Conservation (phyloP, 2,888 invertebrate genomes). For the Conus canariensis region DNA sequence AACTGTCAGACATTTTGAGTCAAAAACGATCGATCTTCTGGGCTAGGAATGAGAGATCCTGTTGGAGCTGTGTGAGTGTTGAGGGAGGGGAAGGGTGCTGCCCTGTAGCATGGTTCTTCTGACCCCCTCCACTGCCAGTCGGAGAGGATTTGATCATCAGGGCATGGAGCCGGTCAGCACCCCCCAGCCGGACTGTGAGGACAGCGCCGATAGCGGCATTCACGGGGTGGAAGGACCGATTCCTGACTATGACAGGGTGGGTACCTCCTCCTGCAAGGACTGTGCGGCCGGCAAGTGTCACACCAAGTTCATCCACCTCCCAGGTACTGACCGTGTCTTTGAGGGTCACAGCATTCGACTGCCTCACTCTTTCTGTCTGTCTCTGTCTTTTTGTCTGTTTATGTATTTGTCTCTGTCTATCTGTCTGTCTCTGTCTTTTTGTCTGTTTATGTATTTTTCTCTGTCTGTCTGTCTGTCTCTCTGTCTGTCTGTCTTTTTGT, state of each 20-base stretch:
- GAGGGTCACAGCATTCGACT: not conserved
- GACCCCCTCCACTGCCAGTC: slow-evolving; percentile 1
- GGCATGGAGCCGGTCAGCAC: not conserved
- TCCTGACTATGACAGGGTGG: slow-evolving; percentile 54
- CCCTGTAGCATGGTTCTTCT: slow-evolving; percentile 27
- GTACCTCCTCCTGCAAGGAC: slow-evolving; percentile 52
- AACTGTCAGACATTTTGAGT: too few species aligned
- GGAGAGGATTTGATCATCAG: not conserved
- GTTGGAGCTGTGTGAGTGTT: too few species aligned
- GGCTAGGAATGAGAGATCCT: too few species aligned
- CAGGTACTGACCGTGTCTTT: slow-evolving; percentile 46
- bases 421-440: not conserved
- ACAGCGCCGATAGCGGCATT: not conserved
- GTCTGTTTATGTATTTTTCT: not conserved
- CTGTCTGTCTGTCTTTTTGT: not conserved
- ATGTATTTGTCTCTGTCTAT: not conserved
- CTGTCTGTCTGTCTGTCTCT: not conserved
- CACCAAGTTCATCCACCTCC: slow-evolving; percentile 54
- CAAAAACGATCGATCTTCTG: too few species aligned
- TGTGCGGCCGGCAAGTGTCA: slow-evolving; percentile 55
- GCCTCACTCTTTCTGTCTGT: not conserved
- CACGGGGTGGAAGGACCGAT: slow-evolving; percentile 41
- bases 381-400: not conserved
- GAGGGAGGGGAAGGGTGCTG: too few species aligned
- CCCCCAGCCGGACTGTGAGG: slow-evolving; percentile 25